A percentile compares a stretch with the other conserved stretches of the same genome.
phyloP scores from a whole-genome alignment of 1,140 invertebrate genomes.

The Drosophila pandora region DNA sequence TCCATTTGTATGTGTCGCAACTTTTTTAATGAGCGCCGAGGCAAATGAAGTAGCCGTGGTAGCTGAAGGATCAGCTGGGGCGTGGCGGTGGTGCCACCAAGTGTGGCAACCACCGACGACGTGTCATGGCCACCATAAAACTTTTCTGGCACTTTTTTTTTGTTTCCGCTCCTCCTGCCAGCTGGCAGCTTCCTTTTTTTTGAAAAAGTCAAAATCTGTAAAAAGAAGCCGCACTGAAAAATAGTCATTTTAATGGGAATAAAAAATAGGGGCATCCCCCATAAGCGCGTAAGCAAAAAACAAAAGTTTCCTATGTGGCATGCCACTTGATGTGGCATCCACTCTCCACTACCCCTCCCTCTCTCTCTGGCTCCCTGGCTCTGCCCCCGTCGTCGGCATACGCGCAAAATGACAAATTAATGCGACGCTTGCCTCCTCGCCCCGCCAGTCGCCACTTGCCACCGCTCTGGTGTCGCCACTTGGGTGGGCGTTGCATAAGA shows the following conservation, averaged over 20 bases:
- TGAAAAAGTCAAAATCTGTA: conserved; percentile 63
- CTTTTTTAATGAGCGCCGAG: conserved; percentile 73
- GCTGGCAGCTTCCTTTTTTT: conserved; percentile 13
- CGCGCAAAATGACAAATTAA: conserved; percentile 77
- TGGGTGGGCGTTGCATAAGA: conserved; percentile 65
- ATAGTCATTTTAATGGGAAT: conserved; percentile 50
- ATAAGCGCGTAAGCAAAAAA: conserved; percentile 55
- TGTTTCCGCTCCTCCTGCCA: not conserved
- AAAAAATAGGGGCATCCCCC: conserved; percentile 37
- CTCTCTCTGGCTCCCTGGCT: conserved; percentile 14
- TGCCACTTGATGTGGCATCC: conserved; percentile 61
- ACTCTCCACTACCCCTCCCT: not conserved
- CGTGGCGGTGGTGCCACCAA: not conserved
- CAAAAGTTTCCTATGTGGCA: conserved; percentile 59
- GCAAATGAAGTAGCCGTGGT: conserved; percentile 62
- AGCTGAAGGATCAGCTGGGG: conserved; percentile 28
- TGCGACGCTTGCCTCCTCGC: conserved; percentile 52
- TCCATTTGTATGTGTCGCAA: conserved; percentile 77
- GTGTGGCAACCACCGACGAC: conserved; percentile 34
- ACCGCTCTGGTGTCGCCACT: conserved; percentile 40
- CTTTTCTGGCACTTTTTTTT: conserved; percentile 67
- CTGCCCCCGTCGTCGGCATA: conserved; percentile 52
- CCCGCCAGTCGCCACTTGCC: not conserved
- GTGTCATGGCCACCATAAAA: conserved; percentile 71
- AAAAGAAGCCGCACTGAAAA: conserved; percentile 34